These are phyloP conservation scores for Distichodus sexfasciatus DNA, from an alignment of 2,797 vertebrate species.

Conservation along the genomic window DNA sequence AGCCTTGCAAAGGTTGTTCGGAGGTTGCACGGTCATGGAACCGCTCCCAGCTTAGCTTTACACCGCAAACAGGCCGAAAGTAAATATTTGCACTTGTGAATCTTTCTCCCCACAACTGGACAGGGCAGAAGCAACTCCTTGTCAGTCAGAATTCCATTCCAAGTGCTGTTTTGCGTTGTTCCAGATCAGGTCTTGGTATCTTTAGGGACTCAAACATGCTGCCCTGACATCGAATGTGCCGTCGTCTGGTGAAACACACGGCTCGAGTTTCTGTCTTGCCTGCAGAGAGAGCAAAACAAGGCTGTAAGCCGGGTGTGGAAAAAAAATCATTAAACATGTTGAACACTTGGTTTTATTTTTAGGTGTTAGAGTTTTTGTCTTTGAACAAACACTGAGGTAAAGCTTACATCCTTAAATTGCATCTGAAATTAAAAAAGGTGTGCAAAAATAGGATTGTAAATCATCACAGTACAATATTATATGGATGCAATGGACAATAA, in stretches of 20 bases:
- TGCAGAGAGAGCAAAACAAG: slow-evolving; percentile 23
- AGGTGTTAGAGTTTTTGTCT: no score
- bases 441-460: no score
- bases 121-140: not conserved
- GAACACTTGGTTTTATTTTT: no score
- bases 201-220: slow-evolving; percentile 11
- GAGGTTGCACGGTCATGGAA: slow-evolving; percentile 41
- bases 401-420: no score
- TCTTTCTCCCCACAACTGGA: not conserved
- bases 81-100: slow-evolving; percentile 64
- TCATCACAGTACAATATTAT: no score
- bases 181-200: slow-evolving; percentile 13
- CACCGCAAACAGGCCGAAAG: slow-evolving; percentile 43
- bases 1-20: slow-evolving; percentile 34
- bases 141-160: not conserved
- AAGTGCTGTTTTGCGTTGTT: slow-evolving; percentile 12
- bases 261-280: slow-evolving; percentile 5
- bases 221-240: not conserved
- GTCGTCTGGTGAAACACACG: not conserved
- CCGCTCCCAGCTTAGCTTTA: slow-evolving; percentile 38
- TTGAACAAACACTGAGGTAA: no score
- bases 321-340: no score
- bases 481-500: no score
- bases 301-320: no score
- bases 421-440: no score